Evolutionary conservation across 92 coral and sea anemone genomes (phyloP), one percentile per base, ranked within the genome.

Genomic region (Phenganax marumi): DNA sequence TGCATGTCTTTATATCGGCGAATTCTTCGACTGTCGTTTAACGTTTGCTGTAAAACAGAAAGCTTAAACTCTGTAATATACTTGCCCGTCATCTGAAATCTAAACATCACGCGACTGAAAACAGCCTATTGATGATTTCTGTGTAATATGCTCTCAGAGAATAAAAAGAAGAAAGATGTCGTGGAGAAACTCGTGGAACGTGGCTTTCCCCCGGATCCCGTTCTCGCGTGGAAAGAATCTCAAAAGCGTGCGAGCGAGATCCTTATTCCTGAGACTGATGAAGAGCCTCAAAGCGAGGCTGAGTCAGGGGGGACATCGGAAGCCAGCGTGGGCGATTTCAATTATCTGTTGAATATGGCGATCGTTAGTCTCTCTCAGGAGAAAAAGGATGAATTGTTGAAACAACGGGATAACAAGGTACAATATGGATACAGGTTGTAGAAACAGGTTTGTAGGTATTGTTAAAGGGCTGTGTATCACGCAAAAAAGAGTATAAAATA

Each of bases 361-460:
- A 78, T 93, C 78, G 85, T 87, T 88, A 84, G 92, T 49, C 89
- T 93, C 7, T 90, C 97, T 16, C 87, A 87, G 85, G 97, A 93
- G 61, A 93, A 93, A 90, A 93, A 93, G 52, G 97, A 93, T 26
- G 97, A 93, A 55, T 84, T 93, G 50, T 52, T 93, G 65, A 93
- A 88, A 56, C 97, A 93, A 82, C 77, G 93, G 54, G 97, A 92
- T 70, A 85, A 92, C 33, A 93, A 93, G 93, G 97, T 93, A 43
- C 9, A 78, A 51, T n/a, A 10, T 16, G 51, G 10, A 24, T 23
- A 33, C 25, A 55, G 26, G 9, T 53, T 7, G 25, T 22, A 78
- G 48, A 39, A 1, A 12, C 12, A 52, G 12, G 63, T 12, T 58
- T 18, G 16, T 22, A 24, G 22, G n/a, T n/a, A n/a, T n/a, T n/a